Percentiles rank a stretch among this genome's conserved stretches.
These are phyloP conservation scores for Philonicus albiceps DNA, from an alignment of 2,888 invertebrate species.

Conservation along the genomic window DNA sequence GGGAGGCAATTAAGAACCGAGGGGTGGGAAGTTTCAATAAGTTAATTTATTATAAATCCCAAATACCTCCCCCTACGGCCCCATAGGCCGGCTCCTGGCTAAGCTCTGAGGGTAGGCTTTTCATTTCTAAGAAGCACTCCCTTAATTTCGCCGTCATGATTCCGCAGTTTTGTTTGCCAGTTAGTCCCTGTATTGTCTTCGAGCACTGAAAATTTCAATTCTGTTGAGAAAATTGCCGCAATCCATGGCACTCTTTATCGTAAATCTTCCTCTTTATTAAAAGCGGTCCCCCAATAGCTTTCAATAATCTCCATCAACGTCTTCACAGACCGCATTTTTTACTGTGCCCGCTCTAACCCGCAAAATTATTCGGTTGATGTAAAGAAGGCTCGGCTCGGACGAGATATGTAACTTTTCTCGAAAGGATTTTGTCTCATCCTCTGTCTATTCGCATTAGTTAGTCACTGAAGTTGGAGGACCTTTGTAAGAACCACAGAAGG, in stretches of 20 bases:
- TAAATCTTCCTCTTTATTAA: slow-evolving; percentile 32
- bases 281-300: not conserved
- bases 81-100: not conserved
- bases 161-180: slow-evolving; percentile 5
- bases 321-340: not conserved
- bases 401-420: slow-evolving; percentile 11
- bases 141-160: not conserved
- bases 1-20: not conserved
- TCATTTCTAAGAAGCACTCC: not conserved
- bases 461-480: not conserved
- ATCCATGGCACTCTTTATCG: slow-evolving; percentile 16
- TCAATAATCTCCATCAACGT: slow-evolving; percentile 7
- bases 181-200: slow-evolving; percentile 17
- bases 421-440: not conserved
- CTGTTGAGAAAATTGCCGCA: slow-evolving; percentile 12
- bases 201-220: slow-evolving; percentile 1
- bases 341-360: not conserved
- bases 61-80: not conserved
- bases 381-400: not conserved
- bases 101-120: not conserved
- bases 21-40: not conserved
- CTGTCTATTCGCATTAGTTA: not conserved
- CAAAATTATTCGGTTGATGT: slow-evolving; percentile 22
- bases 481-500: not conserved
- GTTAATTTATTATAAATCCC: slow-evolving; percentile 34